These are phyloP conservation scores for Jacana jacana DNA, from an alignment of 2,113 vertebrate species.

Conservation along the genomic window DNA sequence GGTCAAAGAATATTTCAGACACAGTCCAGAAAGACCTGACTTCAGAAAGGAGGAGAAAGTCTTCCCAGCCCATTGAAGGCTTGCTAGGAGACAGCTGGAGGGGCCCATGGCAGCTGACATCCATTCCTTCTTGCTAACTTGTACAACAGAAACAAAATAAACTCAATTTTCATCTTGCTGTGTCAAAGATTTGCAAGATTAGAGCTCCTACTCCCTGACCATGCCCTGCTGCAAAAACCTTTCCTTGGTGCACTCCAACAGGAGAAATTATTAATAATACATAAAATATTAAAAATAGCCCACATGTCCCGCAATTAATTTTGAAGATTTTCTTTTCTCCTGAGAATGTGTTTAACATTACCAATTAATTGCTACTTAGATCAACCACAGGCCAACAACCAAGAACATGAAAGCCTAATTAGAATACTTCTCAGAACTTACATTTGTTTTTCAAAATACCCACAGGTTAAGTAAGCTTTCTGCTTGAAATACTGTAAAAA, in stretches of 20 bases:
- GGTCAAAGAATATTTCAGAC: neutral
- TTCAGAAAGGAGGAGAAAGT: neutral
- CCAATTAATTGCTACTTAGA: neutral
- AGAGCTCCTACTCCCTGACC: neutral
- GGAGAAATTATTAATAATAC: neutral
- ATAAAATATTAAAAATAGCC: neutral
- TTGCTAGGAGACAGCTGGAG: neutral
- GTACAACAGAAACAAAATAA: neutral
- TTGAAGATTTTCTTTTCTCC: neutral
- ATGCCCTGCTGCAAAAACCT: neutral
- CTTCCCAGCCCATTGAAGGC: neutral
- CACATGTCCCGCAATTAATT: fast-evolving
- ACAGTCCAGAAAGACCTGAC: neutral
- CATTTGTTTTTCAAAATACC: neutral
- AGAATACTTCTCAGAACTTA: neutral
- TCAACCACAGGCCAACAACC: neutral
- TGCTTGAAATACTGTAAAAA: neutral
- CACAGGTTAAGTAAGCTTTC: neutral
- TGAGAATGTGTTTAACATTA: neutral
- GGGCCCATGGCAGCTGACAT: neutral
- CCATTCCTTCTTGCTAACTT: neutral
- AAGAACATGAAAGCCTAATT: neutral
- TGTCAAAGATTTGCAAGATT: neutral
- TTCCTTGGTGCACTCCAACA: neutral
- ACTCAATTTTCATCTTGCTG: neutral